Percentiles rank a stretch among this genome's conserved stretches.
Conservation (phyloP, 2,888 invertebrate genomes). For the Epistrophe eligans region DNA sequence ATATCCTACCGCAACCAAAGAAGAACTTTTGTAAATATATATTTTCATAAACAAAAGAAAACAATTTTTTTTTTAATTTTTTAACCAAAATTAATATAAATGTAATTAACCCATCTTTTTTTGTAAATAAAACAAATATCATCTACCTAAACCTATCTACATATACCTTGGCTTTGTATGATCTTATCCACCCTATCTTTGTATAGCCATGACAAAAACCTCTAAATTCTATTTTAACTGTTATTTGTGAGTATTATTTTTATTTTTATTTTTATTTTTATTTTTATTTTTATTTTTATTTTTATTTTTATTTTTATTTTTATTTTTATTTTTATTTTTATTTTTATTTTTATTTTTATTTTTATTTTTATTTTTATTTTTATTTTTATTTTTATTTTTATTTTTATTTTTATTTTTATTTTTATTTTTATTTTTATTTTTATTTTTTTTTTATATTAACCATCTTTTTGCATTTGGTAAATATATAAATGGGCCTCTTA, state of each 20-base stretch:
- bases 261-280: slow-evolving; percentile 34
- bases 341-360: slow-evolving; percentile 39
- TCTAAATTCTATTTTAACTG: slow-evolving; percentile 53
- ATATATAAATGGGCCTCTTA: not conserved
- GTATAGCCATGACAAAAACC: slow-evolving; percentile 53
- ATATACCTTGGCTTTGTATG: slow-evolving; percentile 39
- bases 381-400: slow-evolving; percentile 38
- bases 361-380: slow-evolving; percentile 58
- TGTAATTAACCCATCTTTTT: slow-evolving; percentile 38
- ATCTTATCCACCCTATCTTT: slow-evolving; percentile 22
- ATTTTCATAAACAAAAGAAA: slow-evolving; percentile 61
- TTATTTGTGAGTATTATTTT: slow-evolving; percentile 68
- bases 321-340: slow-evolving; percentile 24
- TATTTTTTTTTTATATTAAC: slow-evolving; percentile 12
- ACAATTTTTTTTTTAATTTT: slow-evolving; percentile 29
- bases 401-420: slow-evolving; percentile 33
- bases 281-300: slow-evolving; percentile 33
- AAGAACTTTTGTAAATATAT: slow-evolving; percentile 76
- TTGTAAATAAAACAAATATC: slow-evolving; percentile 62
- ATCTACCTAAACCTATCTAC: slow-evolving; percentile 20
- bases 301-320: slow-evolving; percentile 27
- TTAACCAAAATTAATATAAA: not conserved
- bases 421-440: slow-evolving; percentile 27
- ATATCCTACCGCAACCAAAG: slow-evolving; percentile 73
- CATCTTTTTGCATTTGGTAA: slow-evolving; percentile 1